A percentile compares a stretch with the other conserved stretches of the same genome.
These are phyloP conservation scores for Pocota personata DNA, from an alignment of 2,888 invertebrate species.

Conservation along the genomic window DNA sequence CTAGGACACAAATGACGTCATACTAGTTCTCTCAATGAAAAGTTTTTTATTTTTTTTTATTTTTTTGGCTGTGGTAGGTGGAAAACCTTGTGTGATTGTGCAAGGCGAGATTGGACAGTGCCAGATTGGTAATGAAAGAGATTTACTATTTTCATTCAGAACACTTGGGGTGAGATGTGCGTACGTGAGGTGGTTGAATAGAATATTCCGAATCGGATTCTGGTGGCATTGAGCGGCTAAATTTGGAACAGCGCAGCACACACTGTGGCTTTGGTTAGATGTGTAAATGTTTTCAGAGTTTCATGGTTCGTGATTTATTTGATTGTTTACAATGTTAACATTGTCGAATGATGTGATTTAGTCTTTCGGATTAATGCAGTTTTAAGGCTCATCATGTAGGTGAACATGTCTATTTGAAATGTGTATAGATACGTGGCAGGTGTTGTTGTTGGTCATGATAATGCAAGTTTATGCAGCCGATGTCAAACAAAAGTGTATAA, in stretches of 20 bases:
- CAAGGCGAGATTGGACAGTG: constrained; percentile 23
- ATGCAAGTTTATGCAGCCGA: too few relatives aligned
- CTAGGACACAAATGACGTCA: constrained; percentile 56
- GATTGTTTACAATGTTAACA: constrained; percentile 12
- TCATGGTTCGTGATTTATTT: constrained; percentile 24
- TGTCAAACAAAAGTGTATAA: too few relatives aligned
- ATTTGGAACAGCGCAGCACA: constrained; percentile 28
- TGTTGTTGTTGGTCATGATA: too few relatives aligned
- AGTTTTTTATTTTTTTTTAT: background rate
- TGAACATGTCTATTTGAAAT: background rate
- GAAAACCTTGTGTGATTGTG: background rate
- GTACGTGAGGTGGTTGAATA: constrained; percentile 10
- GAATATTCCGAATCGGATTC: constrained; percentile 6
- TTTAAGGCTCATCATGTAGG: background rate
- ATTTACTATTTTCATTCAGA: constrained; percentile 51
- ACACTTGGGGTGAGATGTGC: constrained; percentile 13
- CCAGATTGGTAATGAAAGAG: constrained; percentile 26
- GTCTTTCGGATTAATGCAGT: background rate
- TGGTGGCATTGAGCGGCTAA: constrained; percentile 43
- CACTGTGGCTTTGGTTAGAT: background rate
- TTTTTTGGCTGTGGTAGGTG: background rate
- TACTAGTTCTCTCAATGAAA: constrained; percentile 23
- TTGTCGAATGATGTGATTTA: background rate
- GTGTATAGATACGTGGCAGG: background rate
- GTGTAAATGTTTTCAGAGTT: background rate